A percentile compares a stretch with the other conserved stretches of the same genome.
Evolutionary conservation across 1,140 invertebrate genomes (phyloP).

Genomic region (Zaprionus davidi): DNA sequence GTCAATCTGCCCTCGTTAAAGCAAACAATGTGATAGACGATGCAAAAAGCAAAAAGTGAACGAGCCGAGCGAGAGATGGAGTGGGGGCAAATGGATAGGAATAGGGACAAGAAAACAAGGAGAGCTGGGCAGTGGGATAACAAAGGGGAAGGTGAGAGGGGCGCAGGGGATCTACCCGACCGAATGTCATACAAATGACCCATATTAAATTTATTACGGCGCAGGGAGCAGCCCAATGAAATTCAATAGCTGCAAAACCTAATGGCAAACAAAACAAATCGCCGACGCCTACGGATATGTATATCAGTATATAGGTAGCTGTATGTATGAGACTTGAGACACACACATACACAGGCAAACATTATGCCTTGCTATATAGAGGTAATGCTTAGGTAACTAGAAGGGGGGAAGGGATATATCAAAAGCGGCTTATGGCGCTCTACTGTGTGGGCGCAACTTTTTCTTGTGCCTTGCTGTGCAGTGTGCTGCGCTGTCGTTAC

Average conservation of each 20-base stretch:
- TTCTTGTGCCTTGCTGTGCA: slow-evolving; percentile 45
- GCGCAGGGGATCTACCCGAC: slow-evolving; percentile 19
- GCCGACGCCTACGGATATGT: slow-evolving; percentile 55
- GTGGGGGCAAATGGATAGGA: slow-evolving; percentile 4
- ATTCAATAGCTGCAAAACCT: slow-evolving; percentile 72
- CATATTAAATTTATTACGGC: slow-evolving; percentile 82
- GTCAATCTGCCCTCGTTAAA: slow-evolving; percentile 47
- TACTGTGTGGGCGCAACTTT: slow-evolving; percentile 48
- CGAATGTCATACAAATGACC: slow-evolving; percentile 81
- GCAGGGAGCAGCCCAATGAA: slow-evolving; percentile 73
- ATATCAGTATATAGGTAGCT: slow-evolving; percentile 23
- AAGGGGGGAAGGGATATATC: slow-evolving; percentile 24
- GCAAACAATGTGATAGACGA: slow-evolving; percentile 67
- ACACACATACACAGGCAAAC: slow-evolving; percentile 9
- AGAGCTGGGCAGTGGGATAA: neutral
- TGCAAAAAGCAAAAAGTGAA: slow-evolving; percentile 53
- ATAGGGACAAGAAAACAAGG: slow-evolving; percentile 12
- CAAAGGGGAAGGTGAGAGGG: slow-evolving; percentile 1
- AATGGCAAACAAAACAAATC: slow-evolving; percentile 81
- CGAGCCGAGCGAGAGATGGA: slow-evolving; percentile 4
- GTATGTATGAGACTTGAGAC: slow-evolving; percentile 28
- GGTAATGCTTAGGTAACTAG: slow-evolving; percentile 10
- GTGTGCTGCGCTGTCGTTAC: slow-evolving; percentile 50
- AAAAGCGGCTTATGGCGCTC: slow-evolving; percentile 70
- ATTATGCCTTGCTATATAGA: slow-evolving; percentile 22